These are phyloP conservation scores for Nomada ferruginata DNA, from an alignment of 2,888 invertebrate genomes.

Conservation along the genomic window DNA sequence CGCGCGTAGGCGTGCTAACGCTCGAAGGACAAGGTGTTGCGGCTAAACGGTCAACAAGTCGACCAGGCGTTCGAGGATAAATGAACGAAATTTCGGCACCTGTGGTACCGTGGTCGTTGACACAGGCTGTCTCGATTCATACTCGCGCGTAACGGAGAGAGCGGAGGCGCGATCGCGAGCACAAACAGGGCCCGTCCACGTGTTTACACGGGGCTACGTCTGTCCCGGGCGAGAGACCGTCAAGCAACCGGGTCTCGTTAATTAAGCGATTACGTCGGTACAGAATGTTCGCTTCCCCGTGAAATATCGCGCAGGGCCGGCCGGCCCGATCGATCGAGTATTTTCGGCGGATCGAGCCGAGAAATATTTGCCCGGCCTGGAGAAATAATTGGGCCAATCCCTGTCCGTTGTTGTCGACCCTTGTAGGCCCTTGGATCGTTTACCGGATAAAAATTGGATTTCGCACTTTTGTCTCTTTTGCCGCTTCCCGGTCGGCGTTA, in stretches of 20 bases:
- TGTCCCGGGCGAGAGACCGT: conserved; percentile 29
- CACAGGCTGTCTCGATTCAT: conserved; percentile 53
- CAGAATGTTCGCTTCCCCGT: conserved; percentile 46
- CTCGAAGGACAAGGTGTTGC: conserved; percentile 65
- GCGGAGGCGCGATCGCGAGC: conserved; percentile 9
- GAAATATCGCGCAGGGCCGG: conserved; percentile 54
- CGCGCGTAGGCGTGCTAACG: conserved; percentile 36
- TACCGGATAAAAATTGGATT: conserved; percentile 44
- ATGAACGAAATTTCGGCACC: conserved; percentile 72
- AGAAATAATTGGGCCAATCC: conserved; percentile 62
- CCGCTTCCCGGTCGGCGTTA: background rate
- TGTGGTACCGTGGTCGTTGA: conserved; percentile 50
- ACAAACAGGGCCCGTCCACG: conserved; percentile 8
- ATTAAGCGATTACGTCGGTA: conserved; percentile 67
- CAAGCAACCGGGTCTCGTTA: conserved; percentile 52
- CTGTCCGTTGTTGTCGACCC: conserved; percentile 30
- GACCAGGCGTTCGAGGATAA: conserved; percentile 60
- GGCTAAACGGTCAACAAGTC: conserved; percentile 69
- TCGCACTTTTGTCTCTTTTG: background rate
- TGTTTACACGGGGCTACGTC: conserved; percentile 49
- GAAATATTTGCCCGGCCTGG: conserved; percentile 56
- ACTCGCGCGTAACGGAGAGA: conserved; percentile 17
- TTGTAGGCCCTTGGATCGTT: conserved; percentile 7
- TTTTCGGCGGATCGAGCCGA: conserved; percentile 38
- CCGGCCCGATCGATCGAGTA: conserved; percentile 39